Base-by-base conservation (phyloP, 1,140 invertebrate genomes). In the Ceratosolen solmsi region DNA sequence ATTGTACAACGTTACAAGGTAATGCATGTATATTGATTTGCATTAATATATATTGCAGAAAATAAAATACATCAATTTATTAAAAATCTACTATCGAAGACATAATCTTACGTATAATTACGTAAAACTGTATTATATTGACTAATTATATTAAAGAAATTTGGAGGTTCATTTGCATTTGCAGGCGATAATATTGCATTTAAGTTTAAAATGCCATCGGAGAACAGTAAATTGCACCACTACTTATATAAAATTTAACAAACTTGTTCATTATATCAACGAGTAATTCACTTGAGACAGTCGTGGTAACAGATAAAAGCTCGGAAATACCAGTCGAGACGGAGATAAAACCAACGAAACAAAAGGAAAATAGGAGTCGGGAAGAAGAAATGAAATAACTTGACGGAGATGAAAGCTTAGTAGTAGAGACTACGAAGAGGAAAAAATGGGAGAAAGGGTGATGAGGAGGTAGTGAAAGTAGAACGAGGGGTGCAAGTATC, bases 301-400 rank as follows among this genome's bases (percentile, higher is more conserved):
- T 33, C 25, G 25, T 25, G 73, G 51, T 30, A 33, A 20, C n/a
- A 75, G 41, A 75, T 33, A 41, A 60, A 75, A 30, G 17, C 13
- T n/a, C 30, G 9, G 27, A 60, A 1, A 8, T 5, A 33, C 5
- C 0, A 27, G 54, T 33, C 1, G 3, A 60, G 11, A 15, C 4
- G 17, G 33, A 30, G 76, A 60, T 82, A 60, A 71, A 73, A 60
- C 30, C 27, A 46, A 41, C 22, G 36, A 84, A 85, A 84, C 82
- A 82, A 85, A 83, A 80, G 30, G 46, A 85, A 82, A 82, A 85
- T 85, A 84, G 81, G 74, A 58, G 84, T 82, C 82, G 80, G 80
- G 84, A 83, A 84, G 84, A 84, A 85, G 80, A 86, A 82, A 86
- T 84, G 80, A 85, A 72, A 71, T 76, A 82, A 70, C 30, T 60